Evolutionary conservation across 2,888 invertebrate genomes (phyloP), one percentile per base, ranked within the genome.

Genomic region (Orchesella flavescens): DNA sequence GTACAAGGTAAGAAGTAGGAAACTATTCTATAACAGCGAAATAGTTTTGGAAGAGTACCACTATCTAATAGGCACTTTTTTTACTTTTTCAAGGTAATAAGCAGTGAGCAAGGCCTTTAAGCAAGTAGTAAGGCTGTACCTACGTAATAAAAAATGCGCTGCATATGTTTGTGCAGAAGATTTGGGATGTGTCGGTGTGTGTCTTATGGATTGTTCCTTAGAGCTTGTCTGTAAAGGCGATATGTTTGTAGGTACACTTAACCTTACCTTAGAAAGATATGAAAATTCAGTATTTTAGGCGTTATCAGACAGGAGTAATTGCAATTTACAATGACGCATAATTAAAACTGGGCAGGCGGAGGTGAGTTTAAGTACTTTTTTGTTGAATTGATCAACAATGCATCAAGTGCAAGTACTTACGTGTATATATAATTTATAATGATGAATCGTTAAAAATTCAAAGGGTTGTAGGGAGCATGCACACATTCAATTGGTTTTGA

Each of bases 41-140:
- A 72, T 79, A 57, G 53, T 72, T 72, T 78, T 79, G 72, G 79
- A 79, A 59, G 72, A 43, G 72, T 72, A 66, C 66, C n/a, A 66
- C 66, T 66, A 24, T 61, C 61, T 61, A 61, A 61, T 69, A 78
- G 7, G 34, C 34, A 57, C 53, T 65, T 79, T 79, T 79, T 79
- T 66, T 49, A 71, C 63, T 17, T 78, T 71, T 79, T 79, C 79
- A 79, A 79, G 79, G 79, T 72, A 79, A 79, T 65, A 72, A 65
- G 21, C 63, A 57, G 15, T 49, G 53, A 79, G 79, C 79, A 79
- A 79, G 72, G 72, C 65, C 79, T 79, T 79, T 65, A 61, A 21
- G 69, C 69, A 44, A 69, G 21, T 19, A 43, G n/a, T 53, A 57
- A 43, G 53, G 23, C 10, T 74, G 21, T 74, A 44, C 17, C n/a